A percentile compares a stretch with the other conserved stretches of the same genome.
These are phyloP conservation scores for Silurus asotus DNA, from an alignment of 2,113 vertebrate genomes.

Conservation along the genomic window DNA sequence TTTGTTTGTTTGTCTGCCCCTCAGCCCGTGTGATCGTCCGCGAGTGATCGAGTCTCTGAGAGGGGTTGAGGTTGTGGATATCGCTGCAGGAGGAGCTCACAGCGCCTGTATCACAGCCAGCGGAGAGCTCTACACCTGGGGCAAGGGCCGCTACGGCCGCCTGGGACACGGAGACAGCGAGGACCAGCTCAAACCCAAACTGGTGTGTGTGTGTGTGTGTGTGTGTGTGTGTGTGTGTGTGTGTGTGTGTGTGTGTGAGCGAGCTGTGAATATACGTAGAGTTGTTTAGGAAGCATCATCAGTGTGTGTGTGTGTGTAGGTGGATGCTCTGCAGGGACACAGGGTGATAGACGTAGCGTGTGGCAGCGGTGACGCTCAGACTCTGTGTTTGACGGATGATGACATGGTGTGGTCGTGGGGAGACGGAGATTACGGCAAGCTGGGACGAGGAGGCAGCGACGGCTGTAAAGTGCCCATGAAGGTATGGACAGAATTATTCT, in stretches of 20 bases:
- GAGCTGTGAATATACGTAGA: not conserved
- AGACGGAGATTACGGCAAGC: conserved; percentile 96
- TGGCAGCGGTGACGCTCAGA: conserved; percentile 95
- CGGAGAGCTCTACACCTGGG: conserved; percentile 97
- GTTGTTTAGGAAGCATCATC: not conserved
- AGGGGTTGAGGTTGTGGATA: conserved; percentile 92
- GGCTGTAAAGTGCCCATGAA: conserved; percentile 99
- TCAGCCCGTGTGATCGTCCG: conserved; percentile 93
- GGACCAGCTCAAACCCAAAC: conserved; percentile 95
- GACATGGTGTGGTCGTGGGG: conserved; percentile 99
- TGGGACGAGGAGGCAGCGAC: conserved; percentile 94
- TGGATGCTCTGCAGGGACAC: conserved; percentile 96
- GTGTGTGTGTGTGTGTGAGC: not conserved
- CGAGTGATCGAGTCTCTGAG: conserved; percentile 94
- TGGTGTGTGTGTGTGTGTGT: conserved; percentile 70
- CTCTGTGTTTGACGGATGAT: conserved; percentile 92
- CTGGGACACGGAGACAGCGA: conserved; percentile 97
- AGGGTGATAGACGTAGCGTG: conserved; percentile 95
- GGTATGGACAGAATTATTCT: conserved; percentile 67
- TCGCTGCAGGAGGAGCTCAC: conserved; percentile 95
- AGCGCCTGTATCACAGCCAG: conserved; percentile 94
- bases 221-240: conserved; percentile 62
- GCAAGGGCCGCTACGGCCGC: conserved; percentile 93
- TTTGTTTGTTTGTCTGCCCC: conserved; percentile 24
- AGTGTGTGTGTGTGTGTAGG: conserved; percentile 68